Evolutionary conservation across 2,113 vertebrate species (phyloP), one percentile per base, ranked within the genome.

Genomic region (Balaeniceps rex): DNA sequence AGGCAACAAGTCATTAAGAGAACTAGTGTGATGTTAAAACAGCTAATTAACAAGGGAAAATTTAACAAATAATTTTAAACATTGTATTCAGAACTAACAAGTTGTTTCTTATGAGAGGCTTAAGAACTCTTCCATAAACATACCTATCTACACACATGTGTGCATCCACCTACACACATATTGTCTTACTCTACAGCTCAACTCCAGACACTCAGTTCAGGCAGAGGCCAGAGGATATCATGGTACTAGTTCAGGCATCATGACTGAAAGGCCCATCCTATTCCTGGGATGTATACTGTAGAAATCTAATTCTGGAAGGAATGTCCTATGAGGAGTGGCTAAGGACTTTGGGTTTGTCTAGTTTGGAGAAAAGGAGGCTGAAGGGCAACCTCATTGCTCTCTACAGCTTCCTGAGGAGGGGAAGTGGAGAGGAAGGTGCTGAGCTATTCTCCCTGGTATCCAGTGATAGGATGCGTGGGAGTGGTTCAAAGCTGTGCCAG

Each of bases 391-490:
- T 60, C 16, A 17, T 31, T 19, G 21, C 31, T 68, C 15, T 49
- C 12, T 58, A 29, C 12, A 68, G 16, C 44, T 77, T 60, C 63
- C 31, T 68, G 31, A 57, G 18, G n/a, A 76, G 24, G 19, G 29
- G 12, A 51, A 12, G 11, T 11, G 14, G 29, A 58, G n/a, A 68
- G 44, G 17, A 25, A n/a, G 52, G 9, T 49, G 10, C 19, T 31
- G 25, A 51, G 2, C 19, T 58, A 12, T 49, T 68, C 83, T 42
- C 21, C 8, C 13, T 42, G n/a, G 25, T 38, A 47, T 77, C 24
- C 42, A 34, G 24, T 49, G 52, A 42, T n/a, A 66, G 52, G 52
- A 57, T 1, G 0, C 0, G 1, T n/a, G 10, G 19, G 31, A 60
- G 66, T 40, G 28, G 42, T 49, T 76, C 61, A 76, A 42, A 42